phyloP scores from a whole-genome alignment of 2,113 vertebrate genomes.

The Ameiurus melas region DNA sequence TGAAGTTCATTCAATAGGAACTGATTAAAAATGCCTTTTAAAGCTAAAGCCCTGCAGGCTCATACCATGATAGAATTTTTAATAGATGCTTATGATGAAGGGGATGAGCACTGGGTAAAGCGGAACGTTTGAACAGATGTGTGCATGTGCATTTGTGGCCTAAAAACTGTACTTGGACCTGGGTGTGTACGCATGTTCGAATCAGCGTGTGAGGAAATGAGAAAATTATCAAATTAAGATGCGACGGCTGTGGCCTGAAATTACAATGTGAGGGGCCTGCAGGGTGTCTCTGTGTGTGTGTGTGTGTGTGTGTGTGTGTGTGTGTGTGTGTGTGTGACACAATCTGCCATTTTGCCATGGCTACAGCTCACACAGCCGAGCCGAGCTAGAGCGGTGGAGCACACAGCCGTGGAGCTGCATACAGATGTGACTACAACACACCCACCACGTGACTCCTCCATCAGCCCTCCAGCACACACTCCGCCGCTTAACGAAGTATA shows the following conservation, averaged over 20 bases:
- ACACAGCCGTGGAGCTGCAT: slow-evolving; percentile 33
- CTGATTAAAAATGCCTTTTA: slow-evolving; percentile 72
- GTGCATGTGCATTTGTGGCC: slow-evolving; percentile 11
- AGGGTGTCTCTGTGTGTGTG: slow-evolving; percentile 22
- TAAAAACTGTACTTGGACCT: neutral
- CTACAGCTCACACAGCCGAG: slow-evolving; percentile 41
- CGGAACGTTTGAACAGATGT: slow-evolving; percentile 5
- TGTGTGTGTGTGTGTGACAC: slow-evolving; percentile 17
- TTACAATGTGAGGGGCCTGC: slow-evolving; percentile 50
- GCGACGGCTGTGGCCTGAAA: slow-evolving; percentile 54
- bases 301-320: slow-evolving; percentile 13
- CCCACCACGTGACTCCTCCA: neutral
- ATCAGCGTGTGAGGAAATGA: slow-evolving; percentile 32
- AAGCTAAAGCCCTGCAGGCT: slow-evolving; percentile 57
- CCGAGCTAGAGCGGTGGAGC: slow-evolving; percentile 32
- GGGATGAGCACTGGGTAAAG: slow-evolving; percentile 7
- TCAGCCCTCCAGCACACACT: neutral
- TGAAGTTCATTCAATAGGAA: slow-evolving; percentile 62
- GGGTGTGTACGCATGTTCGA: neutral
- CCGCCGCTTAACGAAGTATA: slow-evolving; percentile 2
- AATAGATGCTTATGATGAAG: slow-evolving; percentile 54
- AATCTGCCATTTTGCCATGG: slow-evolving; percentile 55
- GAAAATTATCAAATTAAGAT: slow-evolving; percentile 48
- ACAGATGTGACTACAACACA: slow-evolving; percentile 37
- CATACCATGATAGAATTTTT: slow-evolving; percentile 44